Evolutionary conservation across 1,140 invertebrate genomes (phyloP), one percentile per base, ranked within the genome.

Genomic region (Cotesia chilonis): DNA sequence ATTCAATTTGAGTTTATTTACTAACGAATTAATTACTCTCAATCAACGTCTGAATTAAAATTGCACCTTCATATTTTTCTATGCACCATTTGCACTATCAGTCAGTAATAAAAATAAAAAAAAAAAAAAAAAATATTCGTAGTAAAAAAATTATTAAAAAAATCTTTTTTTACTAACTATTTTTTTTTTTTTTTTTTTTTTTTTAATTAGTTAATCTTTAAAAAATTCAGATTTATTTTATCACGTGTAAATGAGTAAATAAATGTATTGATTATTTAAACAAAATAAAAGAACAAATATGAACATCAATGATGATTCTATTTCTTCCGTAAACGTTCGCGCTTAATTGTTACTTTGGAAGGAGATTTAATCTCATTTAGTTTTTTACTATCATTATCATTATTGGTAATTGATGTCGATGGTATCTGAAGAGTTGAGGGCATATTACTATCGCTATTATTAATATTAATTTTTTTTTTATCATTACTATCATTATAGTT

Each of bases 41-140:
- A 65, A 64, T 71, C 67, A 28, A 74, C 73, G 72, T 61, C 60
- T 57, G 72, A 64, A 71, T 73, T 71, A 68, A 72, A 74, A 79
- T 78, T 81, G 78, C 77, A 81, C 78, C 75, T 61, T 77, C 68
- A 69, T 66, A 36, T 52, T 47, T 20, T 77, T 17, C 52, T 66
- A 51, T 66, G 78, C 72, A 65, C 57, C 66, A 57, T 73, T 37
- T 68, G 14, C 37, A 35, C 14, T 6, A 70, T 60, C 12, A 59
- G 54, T 60, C 12, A 61, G 28, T 59, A 41, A 69, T 9, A 60
- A 20, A 60, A 41, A 69, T 41, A 51, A 60, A 60, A 60, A 28
- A 10, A 35, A 60, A 35, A 35, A 74, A 52, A 75, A 71, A 55
- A 75, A 74, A 14, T 63, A 41, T 14, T 12, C 9, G 4, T 67